phyloP scores from a whole-genome alignment of 2,888 invertebrate genomes.

The Melanophora roralis region DNA sequence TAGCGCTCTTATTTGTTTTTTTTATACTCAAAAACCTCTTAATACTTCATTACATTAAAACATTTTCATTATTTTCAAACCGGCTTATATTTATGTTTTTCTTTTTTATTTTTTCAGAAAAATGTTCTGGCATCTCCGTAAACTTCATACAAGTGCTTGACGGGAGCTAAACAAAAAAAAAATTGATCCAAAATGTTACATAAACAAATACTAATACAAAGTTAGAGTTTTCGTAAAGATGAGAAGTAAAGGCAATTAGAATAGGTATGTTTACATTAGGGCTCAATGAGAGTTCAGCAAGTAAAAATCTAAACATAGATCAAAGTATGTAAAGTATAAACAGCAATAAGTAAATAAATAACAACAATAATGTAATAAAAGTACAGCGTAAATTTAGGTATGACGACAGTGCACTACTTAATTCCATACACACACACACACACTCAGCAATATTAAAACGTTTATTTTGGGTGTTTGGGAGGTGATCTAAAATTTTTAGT shows the following conservation, averaged over 20 bases:
- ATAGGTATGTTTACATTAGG: constrained; percentile 23
- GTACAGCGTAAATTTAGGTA: constrained; percentile 14
- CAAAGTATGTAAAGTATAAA: constrained; percentile 40
- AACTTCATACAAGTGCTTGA: constrained; percentile 31
- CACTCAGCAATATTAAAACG: constrained; percentile 14
- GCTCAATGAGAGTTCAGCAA: constrained; percentile 44
- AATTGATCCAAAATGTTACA: constrained; percentile 23
- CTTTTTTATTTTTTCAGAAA: too few relatives aligned
- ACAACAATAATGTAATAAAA: background rate
- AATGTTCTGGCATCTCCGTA: too few relatives aligned
- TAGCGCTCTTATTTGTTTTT: too few relatives aligned
- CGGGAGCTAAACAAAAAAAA: constrained; percentile 32
- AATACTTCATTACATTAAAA: too few relatives aligned
- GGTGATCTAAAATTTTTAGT: constrained; percentile 25
- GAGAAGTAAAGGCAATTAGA: constrained; percentile 10
- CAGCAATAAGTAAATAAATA: constrained; percentile 2
- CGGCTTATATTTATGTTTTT: too few relatives aligned
- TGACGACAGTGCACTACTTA: constrained; percentile 34
- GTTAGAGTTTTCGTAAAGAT: background rate
- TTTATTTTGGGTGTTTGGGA: constrained; percentile 35
- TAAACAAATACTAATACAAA: background rate
- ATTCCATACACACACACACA: background rate
- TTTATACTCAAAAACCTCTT: too few relatives aligned
- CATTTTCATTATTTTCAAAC: too few relatives aligned
- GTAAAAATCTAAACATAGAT: constrained; percentile 51